phyloP scores from a whole-genome alignment of 2,888 invertebrate genomes.

The Agrochola lychnidis region DNA sequence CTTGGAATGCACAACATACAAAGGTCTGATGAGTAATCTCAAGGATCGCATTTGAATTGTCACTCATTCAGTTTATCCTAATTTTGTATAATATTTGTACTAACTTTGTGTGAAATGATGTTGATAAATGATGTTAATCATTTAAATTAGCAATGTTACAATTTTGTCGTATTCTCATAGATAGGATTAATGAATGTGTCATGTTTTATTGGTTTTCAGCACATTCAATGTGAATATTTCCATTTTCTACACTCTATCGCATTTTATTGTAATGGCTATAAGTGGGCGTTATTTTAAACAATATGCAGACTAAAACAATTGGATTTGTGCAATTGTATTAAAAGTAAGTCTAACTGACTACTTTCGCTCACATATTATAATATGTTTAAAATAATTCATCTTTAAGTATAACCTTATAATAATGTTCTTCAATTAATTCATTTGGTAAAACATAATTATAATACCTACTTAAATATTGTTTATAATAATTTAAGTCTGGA shows the following conservation, averaged over 20 bases:
- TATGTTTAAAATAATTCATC: constrained; percentile 47
- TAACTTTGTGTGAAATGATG: constrained; percentile 20
- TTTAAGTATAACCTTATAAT: constrained; percentile 45
- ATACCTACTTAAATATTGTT: constrained; percentile 60
- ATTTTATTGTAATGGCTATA: constrained; percentile 66
- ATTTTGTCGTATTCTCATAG: constrained; percentile 26
- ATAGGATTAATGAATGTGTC: constrained; percentile 34
- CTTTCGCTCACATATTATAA: constrained; percentile 30
- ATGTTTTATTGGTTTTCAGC: constrained; percentile 87
- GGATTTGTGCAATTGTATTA: constrained; percentile 33
- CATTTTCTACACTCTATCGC: constrained; percentile 90
- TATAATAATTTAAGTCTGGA: constrained; percentile 59
- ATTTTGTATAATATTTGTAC: constrained; percentile 22
- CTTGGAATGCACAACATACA: constrained; percentile 28
- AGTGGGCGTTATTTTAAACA: constrained; percentile 57
- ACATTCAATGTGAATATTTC: constrained; percentile 75
- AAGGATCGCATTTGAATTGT: constrained; percentile 40
- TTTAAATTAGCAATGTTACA: constrained; percentile 15
- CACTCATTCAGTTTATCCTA: constrained; percentile 25
- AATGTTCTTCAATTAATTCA: constrained; percentile 54
- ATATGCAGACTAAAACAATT: constrained; percentile 37
- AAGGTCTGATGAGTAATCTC: constrained; percentile 35
- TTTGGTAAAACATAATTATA: constrained; percentile 51
- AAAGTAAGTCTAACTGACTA: constrained; percentile 20
- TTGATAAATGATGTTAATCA: constrained; percentile 14